These are phyloP conservation scores for Pogonocichla stellata DNA, from an alignment of 2,113 vertebrate genomes.

Conservation along the genomic window DNA sequence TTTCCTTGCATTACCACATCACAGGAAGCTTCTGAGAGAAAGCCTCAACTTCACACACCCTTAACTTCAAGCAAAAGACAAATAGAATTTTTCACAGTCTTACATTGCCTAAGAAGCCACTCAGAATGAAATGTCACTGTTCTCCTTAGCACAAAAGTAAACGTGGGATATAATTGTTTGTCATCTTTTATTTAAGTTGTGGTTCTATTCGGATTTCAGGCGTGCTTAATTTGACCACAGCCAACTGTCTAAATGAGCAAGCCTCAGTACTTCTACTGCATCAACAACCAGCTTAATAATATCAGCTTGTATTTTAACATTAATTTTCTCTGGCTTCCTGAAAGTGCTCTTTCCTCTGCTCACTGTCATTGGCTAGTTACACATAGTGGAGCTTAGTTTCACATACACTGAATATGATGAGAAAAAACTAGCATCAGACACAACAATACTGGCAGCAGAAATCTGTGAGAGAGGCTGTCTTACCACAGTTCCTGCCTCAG, in stretches of 20 bases:
- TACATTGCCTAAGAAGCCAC: not conserved
- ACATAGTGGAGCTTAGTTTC: not conserved
- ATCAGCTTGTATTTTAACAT: not conserved
- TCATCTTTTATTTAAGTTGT: slow-evolving; percentile 30
- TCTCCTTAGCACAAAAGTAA: slow-evolving; percentile 28
- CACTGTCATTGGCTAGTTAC: not conserved
- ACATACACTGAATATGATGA: not conserved
- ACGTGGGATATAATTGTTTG: not conserved
- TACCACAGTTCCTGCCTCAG: not conserved
- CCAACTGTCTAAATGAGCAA: slow-evolving; percentile 4
- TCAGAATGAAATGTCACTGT: slow-evolving; percentile 19
- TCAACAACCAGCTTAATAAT: not conserved
- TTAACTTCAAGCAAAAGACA: slow-evolving; percentile 30
- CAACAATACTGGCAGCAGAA: not conserved
- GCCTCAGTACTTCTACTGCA: not conserved
- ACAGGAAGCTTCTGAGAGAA: slow-evolving; percentile 35
- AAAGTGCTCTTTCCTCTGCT: not conserved
- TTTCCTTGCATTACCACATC: slow-evolving; percentile 35
- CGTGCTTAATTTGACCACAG: slow-evolving; percentile 18
- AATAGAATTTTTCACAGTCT: not conserved
- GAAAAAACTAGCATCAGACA: not conserved
- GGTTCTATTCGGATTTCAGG: not conserved
- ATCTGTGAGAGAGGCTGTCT: not conserved
- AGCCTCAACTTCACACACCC: not conserved
- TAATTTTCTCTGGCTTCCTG: not conserved